phyloP scores from a whole-genome alignment of 1,140 invertebrate genomes.

The Dendroctonus valens region DNA sequence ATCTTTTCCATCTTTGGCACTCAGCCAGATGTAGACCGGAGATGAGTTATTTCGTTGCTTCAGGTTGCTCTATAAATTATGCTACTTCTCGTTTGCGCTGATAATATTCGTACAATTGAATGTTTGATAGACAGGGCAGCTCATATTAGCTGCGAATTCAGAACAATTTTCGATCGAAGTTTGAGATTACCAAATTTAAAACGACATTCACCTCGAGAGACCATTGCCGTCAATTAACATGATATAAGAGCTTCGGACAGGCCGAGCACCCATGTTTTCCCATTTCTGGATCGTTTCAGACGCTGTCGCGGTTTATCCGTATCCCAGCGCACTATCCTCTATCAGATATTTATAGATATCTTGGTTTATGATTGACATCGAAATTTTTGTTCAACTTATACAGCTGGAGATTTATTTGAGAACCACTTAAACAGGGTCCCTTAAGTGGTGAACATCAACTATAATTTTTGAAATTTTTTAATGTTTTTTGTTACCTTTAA shows the following conservation, averaged over 20 bases:
- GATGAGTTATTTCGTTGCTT: slow-evolving; percentile 19
- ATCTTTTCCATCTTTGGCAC: slow-evolving; percentile 28
- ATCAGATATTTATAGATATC: slow-evolving; percentile 28
- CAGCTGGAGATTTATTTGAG: too few relatives aligned
- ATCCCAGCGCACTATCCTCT: slow-evolving; percentile 1
- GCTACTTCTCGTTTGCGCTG: background rate
- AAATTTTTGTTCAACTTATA: too few relatives aligned
- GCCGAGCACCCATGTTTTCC: slow-evolving; percentile 21
- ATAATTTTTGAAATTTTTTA: too few relatives aligned
- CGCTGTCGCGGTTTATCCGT: slow-evolving; percentile 28
- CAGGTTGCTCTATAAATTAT: slow-evolving; percentile 11
- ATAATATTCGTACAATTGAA: too few relatives aligned
- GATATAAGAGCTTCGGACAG: slow-evolving; percentile 23
- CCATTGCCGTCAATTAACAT: slow-evolving; percentile 26
- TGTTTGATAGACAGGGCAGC: too few relatives aligned
- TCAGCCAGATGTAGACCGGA: slow-evolving; percentile 9
- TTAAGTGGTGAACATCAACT: too few relatives aligned
- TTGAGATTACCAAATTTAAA: slow-evolving; percentile 12
- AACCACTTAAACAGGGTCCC: too few relatives aligned
- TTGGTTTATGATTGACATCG: slow-evolving; percentile 19
- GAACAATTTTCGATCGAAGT: background rate
- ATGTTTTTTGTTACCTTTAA: too few relatives aligned
- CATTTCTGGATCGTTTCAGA: slow-evolving; percentile 27
- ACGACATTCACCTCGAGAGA: slow-evolving; percentile 15
- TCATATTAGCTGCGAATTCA: too few relatives aligned